phyloP scores from a whole-genome alignment of 2,113 vertebrate species.

The Prunella fulvescens region DNA sequence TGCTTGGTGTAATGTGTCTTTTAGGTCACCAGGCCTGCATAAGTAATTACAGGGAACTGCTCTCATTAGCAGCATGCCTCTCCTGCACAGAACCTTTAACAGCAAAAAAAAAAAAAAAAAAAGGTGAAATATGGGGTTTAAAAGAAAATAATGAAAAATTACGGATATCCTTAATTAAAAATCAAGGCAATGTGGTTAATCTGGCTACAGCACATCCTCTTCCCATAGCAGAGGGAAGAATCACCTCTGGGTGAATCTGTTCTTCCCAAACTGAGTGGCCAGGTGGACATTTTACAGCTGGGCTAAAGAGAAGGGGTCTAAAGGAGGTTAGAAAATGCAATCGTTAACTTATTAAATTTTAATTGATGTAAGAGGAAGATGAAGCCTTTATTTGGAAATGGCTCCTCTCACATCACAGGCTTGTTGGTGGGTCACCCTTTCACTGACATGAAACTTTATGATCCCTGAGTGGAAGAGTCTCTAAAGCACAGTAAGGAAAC shows the following conservation, averaged over 20 bases:
- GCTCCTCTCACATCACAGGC: fast-evolving
- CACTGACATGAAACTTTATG: fast-evolving
- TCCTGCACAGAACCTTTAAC: neutral
- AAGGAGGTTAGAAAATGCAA: neutral
- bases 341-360: fast-evolving
- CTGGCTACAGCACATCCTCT: neutral
- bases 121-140: neutral
- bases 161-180: neutral
- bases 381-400: neutral
- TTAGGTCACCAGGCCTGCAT: neutral
- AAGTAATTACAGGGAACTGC: neutral
- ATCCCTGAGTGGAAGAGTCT: neutral
- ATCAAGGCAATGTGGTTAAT: neutral
- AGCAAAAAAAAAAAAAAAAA: neutral
- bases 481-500: neutral
- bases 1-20: neutral
- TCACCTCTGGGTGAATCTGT: fast-evolving
- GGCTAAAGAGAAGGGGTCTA: neutral
- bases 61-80: neutral
- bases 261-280: neutral
- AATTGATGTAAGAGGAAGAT: neutral
- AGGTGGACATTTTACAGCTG: neutral
- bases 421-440: neutral
- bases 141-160: neutral
- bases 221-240: neutral